These are phyloP conservation scores for Dicyrtoma fusca DNA, from an alignment of 2,888 invertebrate genomes.

Conservation along the genomic window DNA sequence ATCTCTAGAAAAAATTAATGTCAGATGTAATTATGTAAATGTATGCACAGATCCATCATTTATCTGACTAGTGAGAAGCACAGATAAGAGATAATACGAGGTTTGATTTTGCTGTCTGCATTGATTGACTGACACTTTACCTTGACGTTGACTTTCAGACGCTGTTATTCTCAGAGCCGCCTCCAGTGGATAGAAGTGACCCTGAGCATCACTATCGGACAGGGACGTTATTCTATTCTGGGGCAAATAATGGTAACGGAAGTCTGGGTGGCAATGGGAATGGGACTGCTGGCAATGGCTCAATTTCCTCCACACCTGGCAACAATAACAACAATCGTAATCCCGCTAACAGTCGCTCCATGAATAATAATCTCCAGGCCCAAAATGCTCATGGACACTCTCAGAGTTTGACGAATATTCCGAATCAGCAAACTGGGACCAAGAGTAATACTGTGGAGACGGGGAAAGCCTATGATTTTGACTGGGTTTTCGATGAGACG, in stretches of 20 bases:
- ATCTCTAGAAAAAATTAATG: too few species aligned
- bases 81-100: neutral
- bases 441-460: slow-evolving; percentile 67
- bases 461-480: slow-evolving; percentile 80
- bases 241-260: neutral
- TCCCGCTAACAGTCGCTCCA: slow-evolving; percentile 20
- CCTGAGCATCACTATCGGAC: slow-evolving; percentile 43
- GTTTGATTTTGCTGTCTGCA: too few species aligned
- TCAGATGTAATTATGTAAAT: too few species aligned
- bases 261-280: neutral
- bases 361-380: slow-evolving; percentile 1
- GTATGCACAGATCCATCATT: neutral
- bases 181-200: slow-evolving; percentile 42
- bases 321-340: slow-evolving; percentile 9
- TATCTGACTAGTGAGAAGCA: neutral
- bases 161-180: slow-evolving; percentile 49
- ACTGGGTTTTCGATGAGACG: slow-evolving; percentile 83
- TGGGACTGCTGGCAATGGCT: neutral
- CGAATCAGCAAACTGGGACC: slow-evolving; percentile 26
- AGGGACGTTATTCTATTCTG: slow-evolving; percentile 8
- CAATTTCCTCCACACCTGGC: neutral
- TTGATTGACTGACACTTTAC: neutral
- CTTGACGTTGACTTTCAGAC: slow-evolving; percentile 39
- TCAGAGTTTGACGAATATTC: slow-evolving; percentile 21
- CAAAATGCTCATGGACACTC: slow-evolving; percentile 2